Evolutionary conservation across 53 echinoderm and acorn worm species (phyloP).

Genomic region (Pentamera pediparva): DNA sequence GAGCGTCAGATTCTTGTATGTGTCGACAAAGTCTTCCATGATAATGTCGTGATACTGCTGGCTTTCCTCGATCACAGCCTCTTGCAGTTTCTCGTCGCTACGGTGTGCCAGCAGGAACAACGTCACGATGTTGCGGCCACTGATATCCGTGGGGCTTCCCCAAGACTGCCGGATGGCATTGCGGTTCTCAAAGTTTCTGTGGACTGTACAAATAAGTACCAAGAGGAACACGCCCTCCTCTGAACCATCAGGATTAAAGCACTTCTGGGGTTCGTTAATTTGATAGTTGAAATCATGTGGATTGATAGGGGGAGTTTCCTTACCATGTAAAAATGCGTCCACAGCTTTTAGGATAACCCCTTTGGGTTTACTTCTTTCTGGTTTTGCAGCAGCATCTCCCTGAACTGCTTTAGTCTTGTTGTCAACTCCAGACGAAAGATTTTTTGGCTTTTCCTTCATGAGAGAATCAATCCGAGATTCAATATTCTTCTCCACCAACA

Average conservation of each 20-base stretch:
- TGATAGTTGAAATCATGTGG: constrained; percentile 73
- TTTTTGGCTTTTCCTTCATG: too few species aligned
- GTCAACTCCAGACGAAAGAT: too few species aligned
- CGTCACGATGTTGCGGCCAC: constrained; percentile 57
- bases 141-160: constrained; percentile 59
- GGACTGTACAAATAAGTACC: constrained; percentile 55
- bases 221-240: constrained; percentile 63
- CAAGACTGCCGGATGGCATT: constrained; percentile 82
- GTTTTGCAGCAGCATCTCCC: neutral
- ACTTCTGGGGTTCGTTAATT: constrained; percentile 81
- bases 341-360: neutral
- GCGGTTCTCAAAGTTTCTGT: constrained; percentile 95
- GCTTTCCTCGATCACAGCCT: constrained; percentile 66
- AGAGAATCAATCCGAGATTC: too few species aligned
- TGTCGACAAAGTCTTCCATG: constrained; percentile 82
- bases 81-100: constrained; percentile 50
- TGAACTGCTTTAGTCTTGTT: too few species aligned
- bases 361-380: neutral
- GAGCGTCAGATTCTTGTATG: constrained; percentile 86
- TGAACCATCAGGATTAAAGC: constrained; percentile 57
- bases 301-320: constrained; percentile 23
- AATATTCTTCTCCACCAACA: too few species aligned
- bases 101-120: constrained; percentile 79
- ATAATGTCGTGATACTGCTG: constrained; percentile 76
- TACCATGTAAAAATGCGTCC: neutral